phyloP scores from a whole-genome alignment of 2,113 vertebrate genomes.

The Talpa occidentalis region DNA sequence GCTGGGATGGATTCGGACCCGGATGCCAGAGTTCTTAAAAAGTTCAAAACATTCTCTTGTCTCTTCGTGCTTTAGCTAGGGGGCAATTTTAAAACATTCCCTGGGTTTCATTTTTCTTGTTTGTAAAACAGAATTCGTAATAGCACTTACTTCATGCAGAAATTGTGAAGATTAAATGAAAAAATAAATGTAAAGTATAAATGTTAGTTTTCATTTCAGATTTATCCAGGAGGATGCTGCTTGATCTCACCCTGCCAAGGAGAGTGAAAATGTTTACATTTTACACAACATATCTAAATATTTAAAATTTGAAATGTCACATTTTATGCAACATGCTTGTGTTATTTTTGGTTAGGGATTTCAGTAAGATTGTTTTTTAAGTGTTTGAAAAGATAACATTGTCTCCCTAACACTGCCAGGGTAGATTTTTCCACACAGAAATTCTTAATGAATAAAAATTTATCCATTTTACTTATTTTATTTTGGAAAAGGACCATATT shows the following conservation, averaged over 20 bases:
- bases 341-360: slow-evolving; percentile 20
- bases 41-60: not conserved
- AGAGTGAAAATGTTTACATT: not conserved
- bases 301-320: not conserved
- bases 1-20: not conserved
- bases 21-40: not conserved
- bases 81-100: not conserved
- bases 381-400: slow-evolving; percentile 40
- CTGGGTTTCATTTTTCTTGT: not conserved
- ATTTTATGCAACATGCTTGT: not conserved
- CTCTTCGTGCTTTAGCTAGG: not conserved
- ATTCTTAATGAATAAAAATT: slow-evolving; percentile 16
- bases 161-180: not conserved
- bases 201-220: not conserved
- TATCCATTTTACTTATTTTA: slow-evolving; percentile 11
- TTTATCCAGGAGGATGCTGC: not conserved
- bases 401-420: not conserved
- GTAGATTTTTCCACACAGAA: slow-evolving; percentile 21
- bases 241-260: not conserved
- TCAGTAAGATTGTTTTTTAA: slow-evolving; percentile 9
- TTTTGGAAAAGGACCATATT: not conserved
- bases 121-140: not conserved
- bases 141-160: not conserved
- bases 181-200: not conserved
- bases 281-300: not conserved